Evolutionary conservation across 2,797 vertebrate species (phyloP), one percentile per base, ranked within the genome.

Genomic region (Vireo griseus): DNA sequence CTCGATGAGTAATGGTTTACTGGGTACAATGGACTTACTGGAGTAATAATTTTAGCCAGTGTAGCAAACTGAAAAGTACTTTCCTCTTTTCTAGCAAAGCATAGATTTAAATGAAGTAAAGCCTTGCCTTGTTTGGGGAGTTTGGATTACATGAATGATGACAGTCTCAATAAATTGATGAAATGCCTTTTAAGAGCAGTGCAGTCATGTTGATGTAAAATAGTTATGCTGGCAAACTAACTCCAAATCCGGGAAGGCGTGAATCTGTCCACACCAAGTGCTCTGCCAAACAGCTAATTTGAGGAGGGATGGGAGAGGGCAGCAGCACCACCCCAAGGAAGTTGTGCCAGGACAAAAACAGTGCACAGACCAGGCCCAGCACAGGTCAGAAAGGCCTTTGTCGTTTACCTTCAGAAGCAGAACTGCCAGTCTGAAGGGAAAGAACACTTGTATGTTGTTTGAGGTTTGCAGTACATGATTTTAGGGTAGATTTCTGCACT

Each of bases 301-400:
- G 87, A 96, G 37, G 87, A 96, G 37, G 90, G 85, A 94, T 88
- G 82, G 89, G 86, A 93, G 80, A 69, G 77, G 88, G 89, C 91
- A 83, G 74, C 83, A 86, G 63, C 80, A 84, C 74, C 92, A 87
- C 93, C 90, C 88, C 1, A 3, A 50, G 54, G 63, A 85, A 69
- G 16, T 35, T 72, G 44, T 80, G 92, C 91, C 92, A 95, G 84
- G 66, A 93, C 57, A 86, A 89, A 89, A 93, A 63, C 91, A 92
- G 52, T 68, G 57, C 25, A 15, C 40, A 84, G 77, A 63, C 22
- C 39, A 65, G 57, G 25, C 68, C 75, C 89, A 91, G 5, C 18
- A 8, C 0, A 1, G 72, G 62, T 91, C 79, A 90, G 88, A 85
- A 91, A 55, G 75, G 22, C 51, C 73, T 92, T 85, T 22, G 10